Base-by-base conservation (phyloP, 2,888 invertebrate species). In the Leptinotarsa haldemani region DNA sequence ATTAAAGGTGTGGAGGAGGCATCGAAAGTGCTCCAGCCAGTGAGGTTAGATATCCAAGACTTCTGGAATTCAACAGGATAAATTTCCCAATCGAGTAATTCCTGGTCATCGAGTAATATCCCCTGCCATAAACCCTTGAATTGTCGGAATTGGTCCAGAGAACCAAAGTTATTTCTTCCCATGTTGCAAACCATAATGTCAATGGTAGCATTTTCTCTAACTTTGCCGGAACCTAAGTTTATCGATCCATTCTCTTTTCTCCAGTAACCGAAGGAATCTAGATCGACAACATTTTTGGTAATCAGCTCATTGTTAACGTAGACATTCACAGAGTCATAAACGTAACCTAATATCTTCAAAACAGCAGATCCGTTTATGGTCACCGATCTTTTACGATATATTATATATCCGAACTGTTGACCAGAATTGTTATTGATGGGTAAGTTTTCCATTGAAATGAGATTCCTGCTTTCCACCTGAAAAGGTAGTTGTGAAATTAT, bases 151-250 rank as follows among this genome's bases (percentile, higher is more conserved):
- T 90, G 83, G 7, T 81, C 76, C 15, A 86, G 70, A 53, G 74
- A 66, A 5, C 86, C 86, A 64, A 81, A 87, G 85, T 95, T 95
- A 61, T 94, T 91, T 69, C 96, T 90, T 9, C 97, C 97, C 88
- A 94, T 94, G 85, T 94, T 96, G 87, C 96, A 97, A 1, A 89
- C 88, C 2, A 91, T 78, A 9, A 90, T 73, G 73, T 88, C 87
- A 25, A 90, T 72, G 56, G 84, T 85, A 1, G 85, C 84, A 7
- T 83, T 82, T 52, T 80, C 22, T 77, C 79, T 15, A 72, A 72
- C 53, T 71, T 63, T 9, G 64, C 70, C 64, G 1, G 78, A 76
- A 15, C 46, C 69, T 22, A 76, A 22, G 4, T 76, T 74, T 25
- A 86, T 81, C 4, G 82, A 80, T 4, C 82, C 80, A 77, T 87